Conservation (phyloP, 1,140 invertebrate species). For the Drosophila pallidifrons region DNA sequence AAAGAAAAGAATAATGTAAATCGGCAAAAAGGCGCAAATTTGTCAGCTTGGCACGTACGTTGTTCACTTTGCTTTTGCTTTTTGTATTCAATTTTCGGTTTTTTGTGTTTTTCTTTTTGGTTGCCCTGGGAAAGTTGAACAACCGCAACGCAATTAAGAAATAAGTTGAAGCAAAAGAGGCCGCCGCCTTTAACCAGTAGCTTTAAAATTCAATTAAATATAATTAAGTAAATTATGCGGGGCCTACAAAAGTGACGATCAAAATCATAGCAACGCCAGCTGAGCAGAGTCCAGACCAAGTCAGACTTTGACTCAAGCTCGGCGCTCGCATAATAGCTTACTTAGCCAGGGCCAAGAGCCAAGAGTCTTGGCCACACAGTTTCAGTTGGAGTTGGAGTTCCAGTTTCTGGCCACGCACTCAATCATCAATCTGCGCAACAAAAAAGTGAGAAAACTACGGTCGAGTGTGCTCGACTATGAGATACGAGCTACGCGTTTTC, state of each 20-base stretch:
- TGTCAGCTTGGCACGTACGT: slow-evolving; percentile 63
- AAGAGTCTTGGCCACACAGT: slow-evolving; percentile 14
- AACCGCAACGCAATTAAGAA: slow-evolving; percentile 27
- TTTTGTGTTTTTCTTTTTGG: neutral
- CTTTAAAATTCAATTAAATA: slow-evolving; percentile 81
- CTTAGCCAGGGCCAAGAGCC: slow-evolving; percentile 59
- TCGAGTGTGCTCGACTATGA: no score
- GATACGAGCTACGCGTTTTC: no score
- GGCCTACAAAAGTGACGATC: slow-evolving; percentile 53
- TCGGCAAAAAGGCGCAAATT: slow-evolving; percentile 57
- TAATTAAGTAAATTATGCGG: slow-evolving; percentile 84
- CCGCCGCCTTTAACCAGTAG: slow-evolving; percentile 68
- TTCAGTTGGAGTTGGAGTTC: slow-evolving; percentile 1
- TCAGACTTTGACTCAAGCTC: no score
- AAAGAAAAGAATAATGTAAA: slow-evolving; percentile 1
- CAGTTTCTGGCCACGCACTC: slow-evolving; percentile 55
- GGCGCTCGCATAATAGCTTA: slow-evolving; percentile 81
- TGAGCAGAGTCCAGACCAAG: slow-evolving; percentile 16
- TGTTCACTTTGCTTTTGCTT: neutral
- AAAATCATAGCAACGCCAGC: slow-evolving; percentile 66
- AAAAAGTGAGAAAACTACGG: neutral
- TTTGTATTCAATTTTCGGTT: no score
- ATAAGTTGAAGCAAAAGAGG: slow-evolving; percentile 13
- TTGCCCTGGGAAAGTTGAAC: slow-evolving; percentile 55
- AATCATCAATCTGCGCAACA: slow-evolving; percentile 74